A percentile compares a stretch with the other conserved stretches of the same genome.
phyloP scores from a whole-genome alignment of 2,888 invertebrate species.

The Drosophila engyochracea region DNA sequence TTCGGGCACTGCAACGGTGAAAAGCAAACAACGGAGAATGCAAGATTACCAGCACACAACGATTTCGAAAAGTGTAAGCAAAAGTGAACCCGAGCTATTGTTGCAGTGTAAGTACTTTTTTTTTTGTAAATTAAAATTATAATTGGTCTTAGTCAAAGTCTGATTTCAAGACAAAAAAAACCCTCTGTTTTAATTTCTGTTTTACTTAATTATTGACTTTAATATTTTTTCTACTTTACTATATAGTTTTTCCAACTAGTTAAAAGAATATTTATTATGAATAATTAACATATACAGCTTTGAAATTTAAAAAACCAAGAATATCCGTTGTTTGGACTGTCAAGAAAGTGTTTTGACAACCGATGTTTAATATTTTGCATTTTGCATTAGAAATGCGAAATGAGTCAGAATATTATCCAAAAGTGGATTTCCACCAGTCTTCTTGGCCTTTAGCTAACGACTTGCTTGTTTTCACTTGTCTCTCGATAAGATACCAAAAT shows the following conservation, averaged over 20 bases:
- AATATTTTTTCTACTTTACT: neutral
- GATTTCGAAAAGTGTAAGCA: conserved; percentile 7
- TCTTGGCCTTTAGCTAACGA: conserved; percentile 48
- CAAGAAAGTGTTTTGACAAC: neutral
- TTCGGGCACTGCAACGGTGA: neutral
- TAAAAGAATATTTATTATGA: neutral
- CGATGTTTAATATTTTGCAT: neutral
- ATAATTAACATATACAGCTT: neutral
- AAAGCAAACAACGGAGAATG: conserved; percentile 9
- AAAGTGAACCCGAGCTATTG: neutral
- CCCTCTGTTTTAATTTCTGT: neutral
- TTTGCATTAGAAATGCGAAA: neutral
- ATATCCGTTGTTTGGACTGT: neutral
- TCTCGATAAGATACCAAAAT: conserved; percentile 46
- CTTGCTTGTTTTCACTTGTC: conserved; percentile 42
- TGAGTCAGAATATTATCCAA: neutral
- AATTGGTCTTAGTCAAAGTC: neutral
- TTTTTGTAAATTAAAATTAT: neutral
- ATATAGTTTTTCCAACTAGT: neutral
- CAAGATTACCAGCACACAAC: conserved; percentile 12
- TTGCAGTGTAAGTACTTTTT: neutral
- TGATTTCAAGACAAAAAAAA: neutral
- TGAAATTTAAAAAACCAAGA: neutral
- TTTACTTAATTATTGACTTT: neutral
- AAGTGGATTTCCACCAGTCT: neutral